Evolutionary conservation across 2,888 invertebrate species (phyloP).

Genomic region (Bruchidius siliquastri): DNA sequence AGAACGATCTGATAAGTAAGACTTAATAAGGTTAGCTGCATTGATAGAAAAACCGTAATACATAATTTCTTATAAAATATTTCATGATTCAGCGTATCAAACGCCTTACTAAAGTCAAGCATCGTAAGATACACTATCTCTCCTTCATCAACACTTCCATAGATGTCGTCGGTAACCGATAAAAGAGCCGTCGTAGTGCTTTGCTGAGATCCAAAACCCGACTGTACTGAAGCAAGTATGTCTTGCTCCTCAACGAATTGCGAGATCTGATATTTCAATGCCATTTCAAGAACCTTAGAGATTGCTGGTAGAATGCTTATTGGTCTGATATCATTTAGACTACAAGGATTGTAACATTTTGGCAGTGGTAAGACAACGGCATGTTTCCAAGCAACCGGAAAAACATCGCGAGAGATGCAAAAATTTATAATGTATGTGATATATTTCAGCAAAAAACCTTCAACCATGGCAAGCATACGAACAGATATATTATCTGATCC

Average conservation of each 20-base stretch:
- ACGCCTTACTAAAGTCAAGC: slow-evolving; percentile 3
- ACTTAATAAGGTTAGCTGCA: neutral
- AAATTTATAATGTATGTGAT: slow-evolving; percentile 7
- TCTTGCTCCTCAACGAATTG: slow-evolving; percentile 1
- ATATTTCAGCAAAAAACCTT: neutral
- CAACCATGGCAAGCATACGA: slow-evolving; percentile 1
- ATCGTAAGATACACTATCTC: neutral
- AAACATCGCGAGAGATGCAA: neutral
- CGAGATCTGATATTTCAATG: slow-evolving; percentile 4
- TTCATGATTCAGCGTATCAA: neutral
- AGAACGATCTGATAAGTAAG: neutral
- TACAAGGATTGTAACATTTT: slow-evolving; percentile 1
- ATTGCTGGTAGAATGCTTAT: slow-evolving; percentile 6
- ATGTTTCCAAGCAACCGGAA: slow-evolving; percentile 8
- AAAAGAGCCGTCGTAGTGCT: slow-evolving; percentile 6
- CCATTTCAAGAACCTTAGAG: slow-evolving; percentile 6
- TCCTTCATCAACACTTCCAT: neutral
- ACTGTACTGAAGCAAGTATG: slow-evolving; percentile 5
- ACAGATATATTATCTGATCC: slow-evolving; percentile 5
- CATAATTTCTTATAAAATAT: neutral
- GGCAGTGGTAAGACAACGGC: slow-evolving; percentile 7
- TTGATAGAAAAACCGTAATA: neutral
- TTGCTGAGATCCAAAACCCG: slow-evolving; percentile 4
- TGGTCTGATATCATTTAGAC: slow-evolving; percentile 4
- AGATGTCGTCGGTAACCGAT: slow-evolving; percentile 5